Percentiles rank a stretch among this genome's conserved stretches.
Conservation (phyloP, 2,888 invertebrate species). For the Oligia strigilis region DNA sequence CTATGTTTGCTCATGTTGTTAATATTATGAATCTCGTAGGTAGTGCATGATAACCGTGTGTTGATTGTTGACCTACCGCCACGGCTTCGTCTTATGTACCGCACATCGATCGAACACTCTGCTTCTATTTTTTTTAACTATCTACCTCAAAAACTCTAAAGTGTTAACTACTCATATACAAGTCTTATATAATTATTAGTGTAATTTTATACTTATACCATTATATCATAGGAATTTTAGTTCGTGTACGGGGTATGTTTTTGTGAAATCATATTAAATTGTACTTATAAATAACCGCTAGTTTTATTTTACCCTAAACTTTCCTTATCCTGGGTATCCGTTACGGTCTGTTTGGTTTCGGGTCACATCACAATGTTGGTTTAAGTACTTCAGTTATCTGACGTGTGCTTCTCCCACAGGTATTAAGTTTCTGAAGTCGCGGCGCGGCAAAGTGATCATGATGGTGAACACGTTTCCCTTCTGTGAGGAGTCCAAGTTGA, state of each 20-base stretch:
- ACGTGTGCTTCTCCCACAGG: conserved; percentile 83
- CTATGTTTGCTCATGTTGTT: conserved; percentile 77
- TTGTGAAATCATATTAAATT: conserved; percentile 90
- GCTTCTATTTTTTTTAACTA: conserved; percentile 73
- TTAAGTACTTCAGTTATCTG: conserved; percentile 69
- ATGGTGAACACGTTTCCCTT: conserved; percentile 90
- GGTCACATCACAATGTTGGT: conserved; percentile 24
- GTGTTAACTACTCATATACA: conserved; percentile 84
- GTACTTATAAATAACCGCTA: conserved; percentile 89
- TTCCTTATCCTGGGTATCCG: conserved; percentile 27
- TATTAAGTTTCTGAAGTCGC: conserved; percentile 88
- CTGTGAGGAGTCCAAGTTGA: conserved; percentile 89
- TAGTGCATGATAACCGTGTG: conserved; percentile 73
- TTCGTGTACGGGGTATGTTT: conserved; percentile 89
- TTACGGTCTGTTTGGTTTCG: conserved; percentile 43
- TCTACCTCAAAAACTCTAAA: conserved; percentile 83
- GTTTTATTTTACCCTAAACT: conserved; percentile 80
- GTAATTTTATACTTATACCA: conserved; percentile 89
- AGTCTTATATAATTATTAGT: conserved; percentile 82
- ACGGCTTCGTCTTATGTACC: conserved; percentile 76
- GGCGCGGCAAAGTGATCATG: conserved; percentile 89
- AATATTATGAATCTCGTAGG: conserved; percentile 83
- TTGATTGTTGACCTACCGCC: conserved; percentile 76
- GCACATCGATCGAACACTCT: conserved; percentile 67
- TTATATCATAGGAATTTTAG: conserved; percentile 86